Evolutionary conservation across 2,888 invertebrate species (phyloP).

Genomic region (Drosophila helvetica): DNA sequence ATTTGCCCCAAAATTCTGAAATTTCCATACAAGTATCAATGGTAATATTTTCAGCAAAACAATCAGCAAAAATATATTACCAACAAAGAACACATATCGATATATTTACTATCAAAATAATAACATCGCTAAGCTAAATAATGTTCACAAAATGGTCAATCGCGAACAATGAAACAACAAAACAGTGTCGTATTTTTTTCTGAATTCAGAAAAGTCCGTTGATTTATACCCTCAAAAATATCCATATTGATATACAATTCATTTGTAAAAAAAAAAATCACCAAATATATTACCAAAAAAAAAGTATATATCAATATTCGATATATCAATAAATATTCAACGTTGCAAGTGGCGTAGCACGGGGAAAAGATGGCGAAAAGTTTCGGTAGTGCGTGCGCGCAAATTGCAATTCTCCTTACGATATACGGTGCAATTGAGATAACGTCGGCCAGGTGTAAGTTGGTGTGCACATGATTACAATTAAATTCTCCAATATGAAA

Average conservation of each 20-base stretch:
- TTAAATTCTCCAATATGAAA: not conserved
- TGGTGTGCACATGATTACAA: constrained; percentile 5
- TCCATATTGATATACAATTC: not conserved
- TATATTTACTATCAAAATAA: too few species aligned
- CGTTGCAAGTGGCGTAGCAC: constrained; percentile 20
- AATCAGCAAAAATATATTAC: too few species aligned
- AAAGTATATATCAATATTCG: not conserved
- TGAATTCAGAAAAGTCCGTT: not conserved
- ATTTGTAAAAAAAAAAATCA: not conserved
- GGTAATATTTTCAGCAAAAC: too few species aligned
- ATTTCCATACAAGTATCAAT: too few species aligned
- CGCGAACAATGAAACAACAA: constrained; percentile 1
- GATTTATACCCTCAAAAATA: not conserved
- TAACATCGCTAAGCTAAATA: too few species aligned
- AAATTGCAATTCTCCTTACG: constrained; percentile 63
- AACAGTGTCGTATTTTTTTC: not conserved
- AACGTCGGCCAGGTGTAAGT: constrained; percentile 64
- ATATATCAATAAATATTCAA: not conserved
- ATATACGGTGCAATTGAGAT: constrained; percentile 57
- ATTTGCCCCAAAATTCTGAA: too few species aligned
- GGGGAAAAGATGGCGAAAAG: constrained; percentile 67
- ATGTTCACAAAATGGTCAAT: too few species aligned
- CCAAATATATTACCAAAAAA: not conserved
- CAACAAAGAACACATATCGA: too few species aligned
- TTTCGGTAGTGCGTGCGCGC: constrained; percentile 72